These are phyloP conservation scores for Amiota minor DNA, from an alignment of 2,888 invertebrate species.

Conservation along the genomic window DNA sequence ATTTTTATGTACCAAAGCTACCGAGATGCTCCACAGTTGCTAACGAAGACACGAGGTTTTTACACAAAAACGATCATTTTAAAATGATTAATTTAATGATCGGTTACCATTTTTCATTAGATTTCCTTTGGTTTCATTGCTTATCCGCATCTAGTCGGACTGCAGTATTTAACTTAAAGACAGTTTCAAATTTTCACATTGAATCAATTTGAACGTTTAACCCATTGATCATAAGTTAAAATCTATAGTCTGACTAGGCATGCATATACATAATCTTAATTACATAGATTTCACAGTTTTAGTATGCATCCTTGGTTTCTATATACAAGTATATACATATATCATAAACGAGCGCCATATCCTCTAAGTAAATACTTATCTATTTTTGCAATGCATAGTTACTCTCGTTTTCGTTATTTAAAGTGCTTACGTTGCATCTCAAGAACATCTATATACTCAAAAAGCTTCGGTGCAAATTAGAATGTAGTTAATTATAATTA, in stretches of 20 bases:
- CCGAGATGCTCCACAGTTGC: slow-evolving; percentile 57
- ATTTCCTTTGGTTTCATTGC: not conserved
- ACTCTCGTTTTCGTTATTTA: not conserved
- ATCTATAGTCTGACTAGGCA: not conserved
- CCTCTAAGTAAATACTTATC: not conserved
- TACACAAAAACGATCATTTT: slow-evolving; percentile 40
- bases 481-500: not conserved
- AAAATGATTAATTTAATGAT: slow-evolving; percentile 8
- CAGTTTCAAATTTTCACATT: not conserved
- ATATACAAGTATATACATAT: too few species aligned
- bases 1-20: slow-evolving; percentile 69
- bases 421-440: slow-evolving; percentile 10
- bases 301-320: not conserved
- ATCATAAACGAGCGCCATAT: not conserved
- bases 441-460: not conserved
- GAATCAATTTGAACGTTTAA: not conserved
- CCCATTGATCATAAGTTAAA: not conserved
- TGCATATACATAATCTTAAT: slow-evolving; percentile 2
- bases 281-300: not conserved
- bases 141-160: not conserved
- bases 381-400: slow-evolving; percentile 2
- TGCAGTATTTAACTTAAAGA: not conserved
- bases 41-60: slow-evolving; percentile 67
- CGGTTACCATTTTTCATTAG: not conserved
- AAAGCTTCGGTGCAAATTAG: slow-evolving; percentile 18